Evolutionary conservation across 2,797 vertebrate genomes (phyloP).

Genomic region (Perdix hodgsoniae): DNA sequence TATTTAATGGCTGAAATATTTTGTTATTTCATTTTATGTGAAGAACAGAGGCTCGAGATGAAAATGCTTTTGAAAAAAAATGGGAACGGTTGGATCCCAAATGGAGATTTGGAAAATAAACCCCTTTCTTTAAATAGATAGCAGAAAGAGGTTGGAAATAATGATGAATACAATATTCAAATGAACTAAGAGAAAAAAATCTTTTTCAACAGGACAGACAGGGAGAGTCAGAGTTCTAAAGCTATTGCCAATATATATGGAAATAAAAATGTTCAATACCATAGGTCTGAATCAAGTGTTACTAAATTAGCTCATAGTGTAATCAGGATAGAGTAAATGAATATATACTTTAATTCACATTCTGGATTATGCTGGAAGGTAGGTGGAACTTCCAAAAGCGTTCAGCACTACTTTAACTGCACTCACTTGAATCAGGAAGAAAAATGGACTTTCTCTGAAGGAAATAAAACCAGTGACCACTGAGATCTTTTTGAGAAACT

Average conservation of each 20-base stretch:
- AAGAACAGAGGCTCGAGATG: not conserved
- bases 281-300: not conserved
- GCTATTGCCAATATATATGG: fast-evolving
- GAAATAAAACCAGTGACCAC: not conserved
- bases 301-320: not conserved
- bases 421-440: not conserved
- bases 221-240: not conserved
- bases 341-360: not conserved
- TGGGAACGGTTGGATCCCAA: not conserved
- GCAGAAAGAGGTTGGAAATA: not conserved
- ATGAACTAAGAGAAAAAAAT: not conserved
- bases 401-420: not conserved
- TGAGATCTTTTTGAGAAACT: not conserved
- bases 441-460: not conserved
- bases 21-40: not conserved
- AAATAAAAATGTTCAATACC: not conserved
- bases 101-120: not conserved
- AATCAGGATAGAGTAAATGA: not conserved
- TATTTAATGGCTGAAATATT: not conserved
- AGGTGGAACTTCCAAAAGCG: not conserved
- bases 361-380: not conserved
- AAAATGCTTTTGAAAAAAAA: not conserved
- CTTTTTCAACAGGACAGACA: not conserved
- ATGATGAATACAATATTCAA: not conserved
- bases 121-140: not conserved